Evolutionary conservation across 2,888 invertebrate genomes (phyloP).

Genomic region (Nemotelus nigrinus): DNA sequence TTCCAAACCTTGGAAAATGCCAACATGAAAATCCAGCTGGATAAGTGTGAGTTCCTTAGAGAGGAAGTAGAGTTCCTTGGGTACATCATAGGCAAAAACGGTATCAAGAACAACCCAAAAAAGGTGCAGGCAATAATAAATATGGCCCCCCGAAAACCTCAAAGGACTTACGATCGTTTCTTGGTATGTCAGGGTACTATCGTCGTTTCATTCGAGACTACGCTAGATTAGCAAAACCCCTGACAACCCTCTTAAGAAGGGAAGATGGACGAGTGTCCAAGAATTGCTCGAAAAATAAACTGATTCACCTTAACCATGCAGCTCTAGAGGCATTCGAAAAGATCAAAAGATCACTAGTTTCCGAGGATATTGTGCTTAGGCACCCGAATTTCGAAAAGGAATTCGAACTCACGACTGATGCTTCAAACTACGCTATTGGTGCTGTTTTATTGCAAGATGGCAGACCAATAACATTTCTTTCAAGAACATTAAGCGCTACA

Average conservation of each 20-base stretch:
- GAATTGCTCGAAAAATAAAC: neutral
- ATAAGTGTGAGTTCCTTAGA: constrained; percentile 29
- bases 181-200: too few relatives aligned
- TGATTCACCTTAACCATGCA: neutral
- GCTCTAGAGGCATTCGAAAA: neutral
- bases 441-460: neutral
- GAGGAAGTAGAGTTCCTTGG: constrained; percentile 46
- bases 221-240: neutral
- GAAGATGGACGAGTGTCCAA: neutral
- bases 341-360: neutral
- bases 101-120: too few relatives aligned
- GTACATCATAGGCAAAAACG: constrained; percentile 28
- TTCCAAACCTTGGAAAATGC: too few relatives aligned
- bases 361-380: neutral
- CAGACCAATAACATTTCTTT: too few relatives aligned
- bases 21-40: constrained; percentile 41
- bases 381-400: neutral
- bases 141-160: too few relatives aligned
- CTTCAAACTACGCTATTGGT: neutral
- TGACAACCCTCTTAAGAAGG: too few relatives aligned
- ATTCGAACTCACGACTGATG: neutral
- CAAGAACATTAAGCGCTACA: too few relatives aligned
- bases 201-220: neutral
- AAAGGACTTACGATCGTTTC: too few relatives aligned
- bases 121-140: too few relatives aligned